These are phyloP conservation scores for Eucidaris tribuloides DNA, from an alignment of 35 echinoderm and acorn worm genomes.

Conservation along the genomic window DNA sequence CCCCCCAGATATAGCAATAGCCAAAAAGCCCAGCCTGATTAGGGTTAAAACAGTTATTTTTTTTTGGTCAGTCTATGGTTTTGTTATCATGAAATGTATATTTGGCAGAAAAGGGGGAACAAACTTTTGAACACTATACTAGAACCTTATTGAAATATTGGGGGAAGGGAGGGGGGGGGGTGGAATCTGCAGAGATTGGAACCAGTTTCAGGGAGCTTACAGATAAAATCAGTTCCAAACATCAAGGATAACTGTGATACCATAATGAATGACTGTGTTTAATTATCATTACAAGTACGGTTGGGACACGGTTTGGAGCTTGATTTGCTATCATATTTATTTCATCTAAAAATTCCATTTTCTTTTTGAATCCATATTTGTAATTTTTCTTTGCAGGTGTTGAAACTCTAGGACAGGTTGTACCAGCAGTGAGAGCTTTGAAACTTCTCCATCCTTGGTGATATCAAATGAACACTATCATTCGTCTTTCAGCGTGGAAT, in stretches of 20 bases:
- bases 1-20: too few species aligned
- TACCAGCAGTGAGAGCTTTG: conserved; percentile 54
- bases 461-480: background rate
- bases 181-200: background rate
- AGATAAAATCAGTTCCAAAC: too few species aligned
- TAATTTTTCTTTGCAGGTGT: conserved; percentile 41
- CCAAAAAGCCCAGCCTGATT: too few species aligned
- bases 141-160: background rate
- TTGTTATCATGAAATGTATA: background rate
- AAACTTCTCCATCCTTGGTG: conserved; percentile 45
- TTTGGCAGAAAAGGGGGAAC: background rate
- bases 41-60: too few species aligned
- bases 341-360: too few species aligned
- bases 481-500: background rate
- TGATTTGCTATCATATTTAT: too few species aligned
- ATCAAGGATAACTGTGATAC: too few species aligned
- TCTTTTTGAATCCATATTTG: background rate
- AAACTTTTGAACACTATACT: background rate
- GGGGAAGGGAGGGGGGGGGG: background rate
- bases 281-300: too few species aligned
- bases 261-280: too few species aligned
- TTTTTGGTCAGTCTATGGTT: background rate
- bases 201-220: too few species aligned
- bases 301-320: too few species aligned
- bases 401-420: conserved; percentile 24